Evolutionary conservation across 2,888 invertebrate genomes (phyloP).

Genomic region (Sisyra terminalis): DNA sequence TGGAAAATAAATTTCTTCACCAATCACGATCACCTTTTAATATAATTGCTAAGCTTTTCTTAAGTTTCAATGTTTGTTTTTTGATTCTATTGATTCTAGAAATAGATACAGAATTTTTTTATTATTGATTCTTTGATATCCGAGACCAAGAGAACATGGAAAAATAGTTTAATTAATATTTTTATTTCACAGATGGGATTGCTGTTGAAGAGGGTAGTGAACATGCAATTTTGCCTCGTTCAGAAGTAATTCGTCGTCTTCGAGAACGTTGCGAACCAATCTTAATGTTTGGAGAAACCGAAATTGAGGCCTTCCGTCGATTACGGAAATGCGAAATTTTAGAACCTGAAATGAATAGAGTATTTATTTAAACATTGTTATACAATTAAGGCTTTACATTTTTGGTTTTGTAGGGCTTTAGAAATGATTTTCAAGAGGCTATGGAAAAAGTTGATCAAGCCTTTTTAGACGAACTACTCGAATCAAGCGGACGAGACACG

Average conservation of each 20-base stretch:
- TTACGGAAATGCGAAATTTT: conserved; percentile 82
- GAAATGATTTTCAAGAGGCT: conserved; percentile 98
- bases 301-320: conserved; percentile 73
- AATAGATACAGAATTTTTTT: no score
- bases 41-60: no score
- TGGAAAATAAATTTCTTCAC: no score
- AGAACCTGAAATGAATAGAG: conserved; percentile 88
- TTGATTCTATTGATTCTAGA: no score
- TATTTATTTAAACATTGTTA: conserved; percentile 22
- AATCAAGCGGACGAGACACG: conserved; percentile 30
- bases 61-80: no score
- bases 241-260: conserved; percentile 75
- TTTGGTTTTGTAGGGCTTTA: conserved; percentile 47
- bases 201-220: conserved; percentile 16
- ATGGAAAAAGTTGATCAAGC: conserved; percentile 96
- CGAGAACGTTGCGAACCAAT: conserved; percentile 88
- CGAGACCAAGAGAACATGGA: no score
- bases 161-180: no score
- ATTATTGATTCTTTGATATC: no score
- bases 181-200: conserved; percentile 2
- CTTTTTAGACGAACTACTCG: conserved; percentile 78
- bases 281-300: conserved; percentile 76
- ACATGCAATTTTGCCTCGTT: conserved; percentile 47
- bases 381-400: background rate
- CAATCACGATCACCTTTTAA: no score